Percentiles rank a stretch among this genome's conserved stretches.
Conservation (phyloP, 2,797 vertebrate species). For the Crypturellus tataupa region DNA sequence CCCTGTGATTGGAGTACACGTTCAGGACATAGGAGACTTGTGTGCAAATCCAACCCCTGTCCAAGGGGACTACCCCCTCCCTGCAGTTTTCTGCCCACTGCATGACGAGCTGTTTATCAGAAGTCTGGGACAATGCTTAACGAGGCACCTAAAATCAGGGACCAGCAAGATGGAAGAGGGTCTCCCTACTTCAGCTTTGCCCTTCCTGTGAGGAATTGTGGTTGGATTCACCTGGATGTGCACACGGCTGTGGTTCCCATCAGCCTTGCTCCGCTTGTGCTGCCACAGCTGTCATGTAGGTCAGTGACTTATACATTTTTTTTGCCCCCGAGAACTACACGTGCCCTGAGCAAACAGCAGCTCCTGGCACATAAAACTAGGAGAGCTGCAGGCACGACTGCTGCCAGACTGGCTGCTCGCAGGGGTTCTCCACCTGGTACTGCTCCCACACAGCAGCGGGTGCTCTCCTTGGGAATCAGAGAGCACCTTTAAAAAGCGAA, state of each 20-base stretch:
- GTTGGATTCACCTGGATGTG: neutral
- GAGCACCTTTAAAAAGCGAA: neutral
- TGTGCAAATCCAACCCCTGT: neutral
- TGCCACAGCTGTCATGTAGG: accelerated
- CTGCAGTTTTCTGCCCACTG: neutral
- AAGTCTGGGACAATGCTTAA: neutral
- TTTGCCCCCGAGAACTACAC: neutral
- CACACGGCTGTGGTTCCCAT: no score
- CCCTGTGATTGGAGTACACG: neutral
- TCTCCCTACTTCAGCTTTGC: neutral
- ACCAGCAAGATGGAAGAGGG: neutral
- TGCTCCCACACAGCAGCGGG: neutral
- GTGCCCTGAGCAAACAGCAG: neutral
- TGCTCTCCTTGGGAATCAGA: neutral
- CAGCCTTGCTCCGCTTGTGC: neutral
- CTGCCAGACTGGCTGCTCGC: neutral
- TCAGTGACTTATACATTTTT: neutral
- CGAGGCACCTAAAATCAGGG: neutral
- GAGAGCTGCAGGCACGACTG: neutral
- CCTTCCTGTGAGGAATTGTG: neutral
- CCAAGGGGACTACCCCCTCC: neutral
- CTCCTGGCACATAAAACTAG: neutral
- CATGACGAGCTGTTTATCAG: neutral
- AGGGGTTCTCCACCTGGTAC: accelerated
- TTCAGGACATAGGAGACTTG: neutral